Percentiles rank a stretch among this genome's conserved stretches.
Evolutionary conservation across 2,113 vertebrate genomes (phyloP).

Genomic region (Psammodynastes pulverulentus): DNA sequence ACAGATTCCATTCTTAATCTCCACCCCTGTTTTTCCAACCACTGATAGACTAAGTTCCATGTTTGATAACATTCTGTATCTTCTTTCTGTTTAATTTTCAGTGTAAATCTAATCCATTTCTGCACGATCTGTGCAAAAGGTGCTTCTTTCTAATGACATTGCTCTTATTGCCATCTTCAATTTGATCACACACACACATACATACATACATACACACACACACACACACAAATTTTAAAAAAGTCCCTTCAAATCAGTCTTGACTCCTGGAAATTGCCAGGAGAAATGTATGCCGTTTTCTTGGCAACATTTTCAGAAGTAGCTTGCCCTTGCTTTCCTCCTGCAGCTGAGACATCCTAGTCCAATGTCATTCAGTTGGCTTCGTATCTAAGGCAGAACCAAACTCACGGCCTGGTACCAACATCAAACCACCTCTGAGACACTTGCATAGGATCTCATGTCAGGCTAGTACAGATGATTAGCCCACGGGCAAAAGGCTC

Average conservation of each 20-base stretch:
- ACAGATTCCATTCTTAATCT: no score
- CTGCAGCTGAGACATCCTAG: not conserved
- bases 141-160: conserved; percentile 30
- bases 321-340: not conserved
- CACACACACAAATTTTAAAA: rapidly evolving
- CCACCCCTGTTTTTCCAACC: no score
- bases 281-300: not conserved
- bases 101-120: no score
- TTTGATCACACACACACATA: rapidly evolving
- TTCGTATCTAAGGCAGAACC: not conserved
- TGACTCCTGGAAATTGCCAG: not conserved
- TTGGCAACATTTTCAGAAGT: not conserved
- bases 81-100: no score
- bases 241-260: not conserved
- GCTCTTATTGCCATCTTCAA: conserved; percentile 13
- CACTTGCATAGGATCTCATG: not conserved
- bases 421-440: not conserved
- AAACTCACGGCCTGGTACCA: not conserved
- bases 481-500: not conserved
- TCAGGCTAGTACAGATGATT: conserved; percentile 3
- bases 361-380: not conserved
- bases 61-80: no score
- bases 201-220: rapidly evolving
- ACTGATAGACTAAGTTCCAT: no score
- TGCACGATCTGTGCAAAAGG: no score